Evolutionary conservation across 2,113 vertebrate species (phyloP).

Genomic region (Neolamprologus kungweensis): DNA sequence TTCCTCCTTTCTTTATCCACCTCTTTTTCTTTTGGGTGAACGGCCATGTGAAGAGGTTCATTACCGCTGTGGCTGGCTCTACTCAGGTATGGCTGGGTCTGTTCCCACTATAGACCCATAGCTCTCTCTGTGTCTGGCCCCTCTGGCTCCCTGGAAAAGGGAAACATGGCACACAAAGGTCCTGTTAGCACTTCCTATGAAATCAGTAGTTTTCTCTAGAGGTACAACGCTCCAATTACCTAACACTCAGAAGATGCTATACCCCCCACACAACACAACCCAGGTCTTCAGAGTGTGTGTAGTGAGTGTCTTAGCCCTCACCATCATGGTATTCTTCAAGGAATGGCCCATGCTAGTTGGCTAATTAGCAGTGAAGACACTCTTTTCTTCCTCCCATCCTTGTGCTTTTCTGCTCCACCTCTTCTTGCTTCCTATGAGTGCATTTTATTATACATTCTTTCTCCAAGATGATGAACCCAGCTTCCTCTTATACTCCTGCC

Average conservation of each 20-base stretch:
- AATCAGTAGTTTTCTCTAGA: slow-evolving; percentile 99
- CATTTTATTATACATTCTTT: slow-evolving; percentile 61
- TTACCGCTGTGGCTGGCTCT: slow-evolving; percentile 87
- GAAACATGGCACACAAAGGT: slow-evolving; percentile 99
- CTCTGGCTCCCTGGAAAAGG: slow-evolving; percentile 95
- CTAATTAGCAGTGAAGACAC: slow-evolving; percentile 98
- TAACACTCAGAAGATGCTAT: slow-evolving; percentile 88
- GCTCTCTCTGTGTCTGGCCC: slow-evolving; percentile 60
- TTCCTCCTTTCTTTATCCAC: slow-evolving; percentile 67
- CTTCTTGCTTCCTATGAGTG: slow-evolving; percentile 45
- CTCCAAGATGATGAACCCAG: slow-evolving; percentile 14
- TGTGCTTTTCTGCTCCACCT: slow-evolving; percentile 62
- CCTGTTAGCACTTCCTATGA: slow-evolving; percentile 99
- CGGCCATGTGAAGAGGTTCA: slow-evolving; percentile 99
- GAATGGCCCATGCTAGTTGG: slow-evolving; percentile 87
- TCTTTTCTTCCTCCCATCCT: slow-evolving; percentile 64
- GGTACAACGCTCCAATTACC: slow-evolving; percentile 99
- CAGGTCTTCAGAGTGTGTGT: slow-evolving; percentile 32
- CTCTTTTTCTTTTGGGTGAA: slow-evolving; percentile 81
- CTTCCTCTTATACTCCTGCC: slow-evolving; percentile 29
- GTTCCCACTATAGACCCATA: slow-evolving; percentile 86
- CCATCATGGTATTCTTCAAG: slow-evolving; percentile 80
- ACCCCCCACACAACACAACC: slow-evolving; percentile 54
- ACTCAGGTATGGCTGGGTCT: slow-evolving; percentile 86
- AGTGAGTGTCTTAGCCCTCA: slow-evolving; percentile 37